Conservation (phyloP, 2,113 vertebrate genomes). For the Neotragus pygmaeus region DNA sequence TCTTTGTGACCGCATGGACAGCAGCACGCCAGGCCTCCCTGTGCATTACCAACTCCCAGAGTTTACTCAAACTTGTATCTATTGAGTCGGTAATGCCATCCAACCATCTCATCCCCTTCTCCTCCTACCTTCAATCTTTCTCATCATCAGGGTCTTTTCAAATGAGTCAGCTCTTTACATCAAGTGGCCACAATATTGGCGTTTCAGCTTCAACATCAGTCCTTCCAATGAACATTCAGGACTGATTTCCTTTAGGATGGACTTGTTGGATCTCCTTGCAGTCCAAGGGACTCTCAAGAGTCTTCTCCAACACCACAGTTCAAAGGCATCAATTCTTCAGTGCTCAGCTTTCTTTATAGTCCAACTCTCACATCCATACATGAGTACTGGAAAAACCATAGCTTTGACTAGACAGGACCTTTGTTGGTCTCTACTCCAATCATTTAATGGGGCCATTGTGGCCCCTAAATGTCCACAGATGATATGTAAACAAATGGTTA, state of each 20-base stretch:
- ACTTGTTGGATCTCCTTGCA: not conserved
- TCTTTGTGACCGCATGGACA: fast-evolving
- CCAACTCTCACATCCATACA: not conserved
- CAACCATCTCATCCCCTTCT: not conserved
- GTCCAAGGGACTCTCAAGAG: not conserved
- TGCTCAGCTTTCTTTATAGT: not conserved
- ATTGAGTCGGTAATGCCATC: not conserved
- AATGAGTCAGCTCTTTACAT: not conserved
- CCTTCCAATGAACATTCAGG: not conserved
- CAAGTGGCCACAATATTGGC: not conserved
- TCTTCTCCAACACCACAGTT: not conserved
- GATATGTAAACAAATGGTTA: not conserved
- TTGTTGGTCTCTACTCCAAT: not conserved
- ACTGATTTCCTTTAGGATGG: not conserved
- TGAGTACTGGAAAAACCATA: not conserved
- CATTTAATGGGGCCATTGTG: not conserved
- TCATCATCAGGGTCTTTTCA: not conserved
- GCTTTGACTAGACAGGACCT: not conserved
- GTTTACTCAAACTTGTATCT: not conserved
- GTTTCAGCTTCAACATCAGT: not conserved
- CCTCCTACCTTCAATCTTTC: not conserved
- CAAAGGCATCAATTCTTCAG: not conserved
- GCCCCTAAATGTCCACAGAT: not conserved
- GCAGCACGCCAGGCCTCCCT: not conserved
- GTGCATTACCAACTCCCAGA: not conserved